Base-by-base conservation (phyloP, 2,113 vertebrate genomes). In the Saimiri boliviensis region DNA sequence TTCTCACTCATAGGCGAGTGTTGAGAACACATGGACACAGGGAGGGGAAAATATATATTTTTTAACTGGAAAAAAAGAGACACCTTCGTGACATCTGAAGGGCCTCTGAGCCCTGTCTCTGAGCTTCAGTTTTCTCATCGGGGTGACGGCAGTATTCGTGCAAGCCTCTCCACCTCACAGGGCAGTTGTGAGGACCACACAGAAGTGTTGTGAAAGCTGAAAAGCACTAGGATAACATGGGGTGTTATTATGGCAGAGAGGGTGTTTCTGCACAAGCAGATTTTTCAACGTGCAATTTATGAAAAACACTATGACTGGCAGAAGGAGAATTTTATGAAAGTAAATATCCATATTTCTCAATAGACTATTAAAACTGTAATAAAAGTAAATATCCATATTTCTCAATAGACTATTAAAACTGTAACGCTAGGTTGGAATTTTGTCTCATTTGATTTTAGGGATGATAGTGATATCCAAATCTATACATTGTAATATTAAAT, bases 161-260 rank as follows among this genome's bases (percentile, higher is more conserved):
- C 3, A 2, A 0, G 0, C 7, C 49, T 40, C 17, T 19, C 37
- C 1, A 3, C 0, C 30, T 7, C 3, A 0, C 2, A 20, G 7
- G 11, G 21, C 4, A 19, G 4, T 1, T 7, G 6, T 8, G 77
- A 86, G 35, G 9, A 1, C 6, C 8, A 6, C 47, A 8, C 12
- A 14, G 37, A 77, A 37, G 35, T 52, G 49, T 27, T 83, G 13
- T 19, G 68, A 35, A 32, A 19, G 1, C 35, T 3, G 2, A 14
- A 19, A 7, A 25, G 5, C 10, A 19, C n/a, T 6, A 1, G 10
- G 19, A 2, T 12, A 10, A 66, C 0, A 3, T 7, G 12, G 37
- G 1, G 1, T 0, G 4, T n/a, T 7, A 19, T 2, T 2, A 16
- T 8, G 25, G 27, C n/a, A 20, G 23, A 13, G 17, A 79, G 47